Evolutionary conservation across 1,140 invertebrate genomes (phyloP), one percentile per base, ranked within the genome.

Genomic region (Pissodes strobi): DNA sequence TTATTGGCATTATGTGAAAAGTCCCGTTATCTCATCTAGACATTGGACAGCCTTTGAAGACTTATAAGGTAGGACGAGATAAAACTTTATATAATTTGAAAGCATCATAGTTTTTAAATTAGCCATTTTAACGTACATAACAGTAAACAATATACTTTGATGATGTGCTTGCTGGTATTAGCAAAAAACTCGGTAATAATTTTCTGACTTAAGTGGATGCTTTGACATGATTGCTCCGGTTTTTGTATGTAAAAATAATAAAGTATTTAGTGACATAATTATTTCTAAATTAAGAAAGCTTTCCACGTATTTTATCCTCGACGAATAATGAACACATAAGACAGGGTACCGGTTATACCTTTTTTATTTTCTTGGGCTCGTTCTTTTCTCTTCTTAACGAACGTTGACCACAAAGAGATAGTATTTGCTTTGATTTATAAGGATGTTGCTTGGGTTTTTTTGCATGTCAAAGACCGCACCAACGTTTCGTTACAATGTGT

Each of bases 331-430:
- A 41, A 41, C 13, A 18, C 8, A 6, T 9, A 41, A 41, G 6
- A 15, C 38, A 13, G 38, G 8, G 13, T 41, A 41, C 38, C 38
- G 38, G 38, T 41, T 41, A 41, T 15, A 41, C 9, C 38, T 41
- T 18, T 18, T 41, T 41, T 41, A 15, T 41, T 41, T 41, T 18
- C 9, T 15, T 41, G 38, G 38, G 17, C 38, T 41, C 38, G 30
- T 37, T 37, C 38, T 41, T 41, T 41, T 41, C 8, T 41, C 13
- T 41, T 41, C 38, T 41, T 41, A 13, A 41, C 38, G 38, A 41
- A 41, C 38, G 13, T 41, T 41, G 38, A 41, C 38, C 38, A 41
- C 38, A 41, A 41, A 41, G 38, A 41, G 38, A 41, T 41, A 41
- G 38, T 41, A 41, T 41, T 41, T 41, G 13, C 38, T 15, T n/a